phyloP scores from a whole-genome alignment of 2,113 vertebrate genomes.

The Aphyosemion australe region DNA sequence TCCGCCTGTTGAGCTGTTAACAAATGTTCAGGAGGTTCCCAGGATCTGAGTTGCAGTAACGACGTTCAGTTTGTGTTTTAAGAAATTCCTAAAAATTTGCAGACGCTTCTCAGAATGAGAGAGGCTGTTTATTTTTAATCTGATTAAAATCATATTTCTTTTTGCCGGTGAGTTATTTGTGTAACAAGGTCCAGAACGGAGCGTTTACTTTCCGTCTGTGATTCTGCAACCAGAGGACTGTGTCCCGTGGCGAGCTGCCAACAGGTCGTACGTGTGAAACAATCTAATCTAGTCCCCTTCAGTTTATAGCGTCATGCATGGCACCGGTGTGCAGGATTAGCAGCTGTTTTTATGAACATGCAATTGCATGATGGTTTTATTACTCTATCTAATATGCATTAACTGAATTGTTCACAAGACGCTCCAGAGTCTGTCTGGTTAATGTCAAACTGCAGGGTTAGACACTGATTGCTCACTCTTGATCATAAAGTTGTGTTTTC shows the following conservation, averaged over 20 bases:
- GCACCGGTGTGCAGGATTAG: constrained; percentile 26
- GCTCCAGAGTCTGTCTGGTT: constrained; percentile 30
- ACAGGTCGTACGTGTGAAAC: constrained; percentile 36
- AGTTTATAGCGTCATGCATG: constrained; percentile 30
- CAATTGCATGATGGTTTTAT: not conserved
- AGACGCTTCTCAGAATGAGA: no score
- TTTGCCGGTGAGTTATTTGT: constrained; percentile 12
- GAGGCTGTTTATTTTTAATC: not conserved
- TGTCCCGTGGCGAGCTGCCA: constrained; percentile 59
- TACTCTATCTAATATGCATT: not conserved
- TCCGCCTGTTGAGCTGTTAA: constrained; percentile 7
- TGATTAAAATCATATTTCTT: constrained; percentile 45
- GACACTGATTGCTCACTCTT: constrained; percentile 10
- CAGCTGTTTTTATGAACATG: constrained; percentile 12
- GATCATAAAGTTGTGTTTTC: constrained; percentile 13
- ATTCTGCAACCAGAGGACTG: constrained; percentile 33
- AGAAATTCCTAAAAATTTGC: not conserved
- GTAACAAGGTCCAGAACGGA: constrained; percentile 13
- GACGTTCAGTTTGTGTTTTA: constrained; percentile 6
- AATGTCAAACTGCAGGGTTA: constrained; percentile 30
- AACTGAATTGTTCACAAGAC: constrained; percentile 11
- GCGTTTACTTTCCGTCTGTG: constrained; percentile 32
- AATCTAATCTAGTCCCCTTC: constrained; percentile 31
- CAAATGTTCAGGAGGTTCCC: not conserved
- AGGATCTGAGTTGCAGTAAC: not conserved